Conservation (phyloP, 2,797 vertebrate genomes). For the Emys orbicularis region DNA sequence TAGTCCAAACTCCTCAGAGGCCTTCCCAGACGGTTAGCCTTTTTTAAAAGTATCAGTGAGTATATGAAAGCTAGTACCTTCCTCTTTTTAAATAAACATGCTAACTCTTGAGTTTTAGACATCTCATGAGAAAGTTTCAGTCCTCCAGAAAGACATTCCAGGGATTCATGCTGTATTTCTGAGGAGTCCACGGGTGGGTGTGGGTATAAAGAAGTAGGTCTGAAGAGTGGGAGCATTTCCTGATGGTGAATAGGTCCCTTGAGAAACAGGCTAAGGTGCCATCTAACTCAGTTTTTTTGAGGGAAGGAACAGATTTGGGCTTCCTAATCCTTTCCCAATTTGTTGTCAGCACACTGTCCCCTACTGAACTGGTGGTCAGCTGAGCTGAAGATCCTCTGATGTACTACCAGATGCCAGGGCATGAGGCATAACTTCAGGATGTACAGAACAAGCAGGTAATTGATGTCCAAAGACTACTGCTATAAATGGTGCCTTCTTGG, state of each 20-base stretch:
- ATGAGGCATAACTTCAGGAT: background rate
- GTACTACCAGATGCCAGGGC: constrained; percentile 3
- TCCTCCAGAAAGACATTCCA: background rate
- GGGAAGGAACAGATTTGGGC: background rate
- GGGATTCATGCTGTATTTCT: background rate
- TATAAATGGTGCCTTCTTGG: background rate
- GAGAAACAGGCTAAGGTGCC: rapidly evolving
- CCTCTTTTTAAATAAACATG: background rate
- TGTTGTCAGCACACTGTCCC: background rate
- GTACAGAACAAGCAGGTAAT: background rate
- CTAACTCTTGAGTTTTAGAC: background rate
- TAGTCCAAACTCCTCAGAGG: background rate
- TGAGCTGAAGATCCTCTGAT: background rate
- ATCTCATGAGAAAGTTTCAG: background rate
- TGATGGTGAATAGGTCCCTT: rapidly evolving
- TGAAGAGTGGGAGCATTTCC: background rate
- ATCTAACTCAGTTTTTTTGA: background rate
- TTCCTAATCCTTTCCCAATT: background rate
- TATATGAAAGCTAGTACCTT: rapidly evolving
- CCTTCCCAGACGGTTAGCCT: background rate
- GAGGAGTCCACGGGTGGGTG: background rate
- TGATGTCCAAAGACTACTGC: background rate
- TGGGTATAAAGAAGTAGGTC: background rate
- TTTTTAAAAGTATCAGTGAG: background rate
- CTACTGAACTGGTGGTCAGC: background rate